Evolutionary conservation across 2,888 invertebrate genomes (phyloP).

Genomic region (Electrophaes corylata): DNA sequence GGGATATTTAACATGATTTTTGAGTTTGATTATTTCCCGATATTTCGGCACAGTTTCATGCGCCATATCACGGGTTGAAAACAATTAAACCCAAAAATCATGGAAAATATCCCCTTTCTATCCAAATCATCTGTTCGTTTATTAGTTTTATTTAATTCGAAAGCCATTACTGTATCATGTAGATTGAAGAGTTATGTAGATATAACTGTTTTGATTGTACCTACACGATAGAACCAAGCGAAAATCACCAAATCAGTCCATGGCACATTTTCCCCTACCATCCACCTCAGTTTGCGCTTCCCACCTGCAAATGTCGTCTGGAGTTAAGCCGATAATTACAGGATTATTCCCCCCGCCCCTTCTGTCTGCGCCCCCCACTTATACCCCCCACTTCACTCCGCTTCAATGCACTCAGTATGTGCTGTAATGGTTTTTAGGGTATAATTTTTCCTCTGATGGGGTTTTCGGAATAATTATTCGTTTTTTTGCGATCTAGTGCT

Average conservation of each 20-base stretch:
- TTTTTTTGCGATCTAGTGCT: slow-evolving; percentile 55
- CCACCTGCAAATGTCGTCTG: slow-evolving; percentile 80
- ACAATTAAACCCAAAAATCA: too few relatives aligned
- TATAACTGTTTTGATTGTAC: background rate
- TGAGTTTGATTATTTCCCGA: too few relatives aligned
- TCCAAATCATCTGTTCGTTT: too few relatives aligned
- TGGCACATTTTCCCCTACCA: slow-evolving; percentile 24
- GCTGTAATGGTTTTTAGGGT: slow-evolving; percentile 77
- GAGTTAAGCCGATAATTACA: slow-evolving; percentile 82
- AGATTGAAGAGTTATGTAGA: background rate
- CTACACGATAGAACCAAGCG: background rate
- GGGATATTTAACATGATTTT: too few relatives aligned
- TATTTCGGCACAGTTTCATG: too few relatives aligned
- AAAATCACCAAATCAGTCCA: background rate
- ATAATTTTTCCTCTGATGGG: slow-evolving; percentile 76
- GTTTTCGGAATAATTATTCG: slow-evolving; percentile 68
- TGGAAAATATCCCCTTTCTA: too few relatives aligned
- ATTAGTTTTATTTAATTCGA: too few relatives aligned
- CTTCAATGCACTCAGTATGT: slow-evolving; percentile 76
- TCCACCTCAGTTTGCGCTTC: slow-evolving; percentile 59
- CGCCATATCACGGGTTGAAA: too few relatives aligned
- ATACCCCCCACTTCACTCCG: slow-evolving; percentile 63
- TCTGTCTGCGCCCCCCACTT: slow-evolving; percentile 45
- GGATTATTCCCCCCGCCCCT: slow-evolving; percentile 67
- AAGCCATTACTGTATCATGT: too few relatives aligned